Conservation (phyloP, 2,888 invertebrate genomes). For the Calameuta idolon region DNA sequence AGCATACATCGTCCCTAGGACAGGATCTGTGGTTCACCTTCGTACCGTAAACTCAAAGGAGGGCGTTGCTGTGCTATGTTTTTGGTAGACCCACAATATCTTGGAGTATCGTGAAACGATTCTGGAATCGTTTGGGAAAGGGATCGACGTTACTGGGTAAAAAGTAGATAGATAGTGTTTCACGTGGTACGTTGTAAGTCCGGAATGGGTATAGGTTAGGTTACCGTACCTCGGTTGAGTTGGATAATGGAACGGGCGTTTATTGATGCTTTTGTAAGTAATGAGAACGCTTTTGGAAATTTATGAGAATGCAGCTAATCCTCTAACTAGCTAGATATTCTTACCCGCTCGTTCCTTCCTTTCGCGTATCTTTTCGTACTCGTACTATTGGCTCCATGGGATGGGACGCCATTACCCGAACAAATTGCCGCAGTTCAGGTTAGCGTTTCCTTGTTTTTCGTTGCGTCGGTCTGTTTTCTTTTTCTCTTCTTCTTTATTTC, state of each 20-base stretch:
- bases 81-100: neutral
- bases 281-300: neutral
- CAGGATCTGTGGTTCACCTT: neutral
- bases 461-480: neutral
- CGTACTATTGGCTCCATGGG: neutral
- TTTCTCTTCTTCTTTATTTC: neutral
- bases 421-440: neutral
- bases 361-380: neutral
- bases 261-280: neutral
- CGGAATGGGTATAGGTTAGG: neutral
- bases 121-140: neutral
- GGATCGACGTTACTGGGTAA: neutral
- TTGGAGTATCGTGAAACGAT: neutral
- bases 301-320: neutral
- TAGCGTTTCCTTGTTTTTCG: neutral
- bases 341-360: neutral
- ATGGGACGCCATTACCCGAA: neutral
- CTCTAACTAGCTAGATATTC: neutral
- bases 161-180: neutral
- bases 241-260: neutral
- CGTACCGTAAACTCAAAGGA: neutral
- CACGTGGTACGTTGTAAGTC: neutral
- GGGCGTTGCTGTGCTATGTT: no score
- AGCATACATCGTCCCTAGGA: neutral
- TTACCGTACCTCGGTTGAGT: no score